phyloP scores from a whole-genome alignment of 2,888 invertebrate genomes.

The Choreutis nemorana region DNA sequence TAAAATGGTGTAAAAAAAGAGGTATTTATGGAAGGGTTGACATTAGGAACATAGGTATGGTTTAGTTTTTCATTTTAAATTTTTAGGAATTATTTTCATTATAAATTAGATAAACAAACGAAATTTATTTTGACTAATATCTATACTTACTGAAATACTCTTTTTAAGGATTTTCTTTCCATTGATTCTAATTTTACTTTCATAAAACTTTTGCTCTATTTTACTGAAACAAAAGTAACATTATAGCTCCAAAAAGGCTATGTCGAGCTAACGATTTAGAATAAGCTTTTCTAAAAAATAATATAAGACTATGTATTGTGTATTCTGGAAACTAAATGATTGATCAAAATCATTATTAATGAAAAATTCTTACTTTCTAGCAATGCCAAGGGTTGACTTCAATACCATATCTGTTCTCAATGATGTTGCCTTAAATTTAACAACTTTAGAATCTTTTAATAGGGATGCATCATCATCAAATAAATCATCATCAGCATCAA shows the following conservation, averaged over 20 bases:
- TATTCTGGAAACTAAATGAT: not conserved
- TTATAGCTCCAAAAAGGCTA: constrained; percentile 6
- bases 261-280: not conserved
- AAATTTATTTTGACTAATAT: too few relatives aligned
- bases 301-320: constrained; percentile 1
- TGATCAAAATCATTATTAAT: constrained; percentile 1
- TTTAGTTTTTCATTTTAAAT: too few relatives aligned
- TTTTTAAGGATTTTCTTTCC: constrained; percentile 81
- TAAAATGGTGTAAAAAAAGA: too few relatives aligned
- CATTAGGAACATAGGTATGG: too few relatives aligned
- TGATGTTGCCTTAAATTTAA: constrained; percentile 70
- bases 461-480: constrained; percentile 53
- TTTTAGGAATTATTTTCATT: too few relatives aligned
- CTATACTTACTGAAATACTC: constrained; percentile 68
- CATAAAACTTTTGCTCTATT: constrained; percentile 81
- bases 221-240: constrained; percentile 66
- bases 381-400: constrained; percentile 73
- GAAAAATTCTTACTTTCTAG: constrained; percentile 70
- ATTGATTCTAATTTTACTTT: constrained; percentile 81
- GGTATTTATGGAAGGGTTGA: too few relatives aligned
- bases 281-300: constrained; percentile 3
- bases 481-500: constrained; percentile 63
- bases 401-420: constrained; percentile 75
- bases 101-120: too few relatives aligned
- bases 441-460: constrained; percentile 70